Evolutionary conservation across 2,113 vertebrate genomes (phyloP), one percentile per base, ranked within the genome.

Genomic region (Mesitornis unicolor): DNA sequence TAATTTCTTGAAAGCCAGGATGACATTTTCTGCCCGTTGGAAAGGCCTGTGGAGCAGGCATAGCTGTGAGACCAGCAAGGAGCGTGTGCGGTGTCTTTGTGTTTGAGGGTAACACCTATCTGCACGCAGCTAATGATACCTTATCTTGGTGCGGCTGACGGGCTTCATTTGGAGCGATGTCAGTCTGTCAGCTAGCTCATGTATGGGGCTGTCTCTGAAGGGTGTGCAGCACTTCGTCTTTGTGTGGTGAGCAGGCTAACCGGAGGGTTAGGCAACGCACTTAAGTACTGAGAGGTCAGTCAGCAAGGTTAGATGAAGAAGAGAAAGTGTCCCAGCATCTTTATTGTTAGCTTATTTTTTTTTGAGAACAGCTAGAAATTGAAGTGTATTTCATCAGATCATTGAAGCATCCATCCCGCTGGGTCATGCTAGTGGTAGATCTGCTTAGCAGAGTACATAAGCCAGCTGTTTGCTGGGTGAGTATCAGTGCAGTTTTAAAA

Each of bases 241-340:
- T 86, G 81, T 95, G 65, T n/a, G 7, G 6, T 2, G 59, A 76
- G 43, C 60, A 40, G 80, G 38, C 47, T 75, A n/a, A 24, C 28
- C 1, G 5, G 50, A 35, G 65, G 80, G 29, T 68, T 70, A 3
- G 40, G 33, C 78, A 8, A 0, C n/a, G 19, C 1, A 4, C 53
- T 71, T 42, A 6, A 57, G 22, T 53, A 26, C 26, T 24, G 48
- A 50, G 54, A 56, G 67, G 65, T 57, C 71, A 17, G 76, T 74
- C 71, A 33, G 0, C 45, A 16, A 50, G 79, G 48, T 57, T 60
- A 50, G 33, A 6, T 18, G 33, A 12, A 21, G 31, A 68, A 40
- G 40, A 65, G 45, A 42, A 60, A 45, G 26, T 0, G 0, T 86
- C 26, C 47, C 33, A 50, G 26, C 22, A 50, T 81, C 75, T 88